Evolutionary conservation across 2,797 vertebrate genomes (phyloP), one percentile per base, ranked within the genome.

Genomic region (Enteromius paludinosus): DNA sequence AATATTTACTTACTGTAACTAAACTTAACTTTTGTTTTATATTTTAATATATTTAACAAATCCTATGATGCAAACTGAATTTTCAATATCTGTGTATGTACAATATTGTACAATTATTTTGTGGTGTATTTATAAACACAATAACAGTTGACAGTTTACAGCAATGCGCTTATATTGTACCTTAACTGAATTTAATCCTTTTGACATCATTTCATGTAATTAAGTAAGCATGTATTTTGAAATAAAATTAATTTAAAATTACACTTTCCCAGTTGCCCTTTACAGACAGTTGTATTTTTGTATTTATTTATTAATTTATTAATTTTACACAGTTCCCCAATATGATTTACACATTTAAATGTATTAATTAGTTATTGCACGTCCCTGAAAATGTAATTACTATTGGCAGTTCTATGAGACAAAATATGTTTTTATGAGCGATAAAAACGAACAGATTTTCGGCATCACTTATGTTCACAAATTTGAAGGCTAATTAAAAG

Each of bases 311-410:
- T 54, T 73, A 14, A 33, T 28, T 54, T 54, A 35, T 54, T 73
- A 14, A 35, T 73, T n/a, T 35, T 73, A 73, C 18, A n/a, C 28
- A 1, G 11, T 73, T 73, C 17, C 28, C 35, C 18, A 73, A 54
- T 73, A 73, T 14, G 45, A 54, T 73, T 73, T 56, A 23, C 47
- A 56, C 35, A 35, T 54, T 35, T 54, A 56, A 35, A n/a, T 54
- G 45, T 70, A 73, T 20, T 4, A 52, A 73, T 73, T n/a, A 73
- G 35, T 49, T 12, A 54, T 71, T 28, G 8, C 66, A 28, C 23
- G 23, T 73, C 49, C 30, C 20, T 8, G 49, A 7, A 56, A 73
- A 38, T 23, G 2, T 20, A 52, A 72, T 52, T n/a, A 14, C 45
- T 20, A 3, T 23, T 52, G 28, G 20, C 45, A 49, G 69, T 52